Evolutionary conservation across 2,888 invertebrate genomes (phyloP).

Genomic region (Resseliella maxima): DNA sequence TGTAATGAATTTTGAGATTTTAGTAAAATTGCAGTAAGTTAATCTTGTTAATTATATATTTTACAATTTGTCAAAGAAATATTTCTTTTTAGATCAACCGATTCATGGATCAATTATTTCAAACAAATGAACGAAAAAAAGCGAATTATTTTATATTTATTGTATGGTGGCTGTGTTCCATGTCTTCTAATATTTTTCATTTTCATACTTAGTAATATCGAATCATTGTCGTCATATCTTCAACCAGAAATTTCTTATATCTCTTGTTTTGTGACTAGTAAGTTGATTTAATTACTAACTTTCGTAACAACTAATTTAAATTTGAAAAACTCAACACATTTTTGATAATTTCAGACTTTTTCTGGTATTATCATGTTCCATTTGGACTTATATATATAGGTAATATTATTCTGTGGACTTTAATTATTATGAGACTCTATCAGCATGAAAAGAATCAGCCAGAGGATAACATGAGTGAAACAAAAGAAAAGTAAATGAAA

Average conservation of each 20-base stretch:
- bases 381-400: background rate
- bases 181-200: background rate
- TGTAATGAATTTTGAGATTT: constrained; percentile 94
- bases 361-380: background rate
- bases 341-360: background rate
- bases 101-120: background rate
- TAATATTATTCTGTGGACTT: background rate
- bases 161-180: background rate
- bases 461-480: no score
- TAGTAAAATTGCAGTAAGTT: constrained; percentile 91
- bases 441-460: no score
- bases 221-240: background rate
- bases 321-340: no score
- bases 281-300: no score
- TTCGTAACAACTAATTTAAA: no score
- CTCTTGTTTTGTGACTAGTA: background rate
- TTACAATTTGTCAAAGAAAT: no score
- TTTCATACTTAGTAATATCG: background rate
- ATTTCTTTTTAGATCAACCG: no score
- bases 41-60: no score
- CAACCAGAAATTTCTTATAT: background rate
- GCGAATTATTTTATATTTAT: background rate
- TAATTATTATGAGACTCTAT: no score
- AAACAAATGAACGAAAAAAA: background rate
- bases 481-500: no score